phyloP scores from a whole-genome alignment of 2,113 vertebrate genomes.

The Crocuta crocuta region DNA sequence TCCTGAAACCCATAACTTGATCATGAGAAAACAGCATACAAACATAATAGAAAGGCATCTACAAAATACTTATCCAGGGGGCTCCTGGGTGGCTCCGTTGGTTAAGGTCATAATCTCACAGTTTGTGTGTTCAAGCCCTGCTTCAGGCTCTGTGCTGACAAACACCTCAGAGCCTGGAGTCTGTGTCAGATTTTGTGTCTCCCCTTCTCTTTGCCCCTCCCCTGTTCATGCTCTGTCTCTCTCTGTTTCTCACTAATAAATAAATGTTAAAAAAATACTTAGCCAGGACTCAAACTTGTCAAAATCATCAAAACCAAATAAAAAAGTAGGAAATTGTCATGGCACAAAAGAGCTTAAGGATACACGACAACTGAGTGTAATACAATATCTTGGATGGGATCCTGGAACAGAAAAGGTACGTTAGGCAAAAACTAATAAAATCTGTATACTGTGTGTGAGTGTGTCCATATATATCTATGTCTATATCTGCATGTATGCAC shows the following conservation, averaged over 20 bases:
- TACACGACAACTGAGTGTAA: not conserved
- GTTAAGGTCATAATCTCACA: no score
- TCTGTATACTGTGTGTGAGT: not conserved
- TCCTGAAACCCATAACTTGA: not conserved
- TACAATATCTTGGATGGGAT: not conserved
- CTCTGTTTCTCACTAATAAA: no score
- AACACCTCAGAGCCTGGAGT: no score
- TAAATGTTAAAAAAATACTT: not conserved
- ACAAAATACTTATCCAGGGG: not conserved
- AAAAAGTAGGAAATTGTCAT: not conserved
- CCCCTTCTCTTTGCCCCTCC: no score
- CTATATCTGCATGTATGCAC: not conserved
- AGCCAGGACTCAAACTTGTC: not conserved
- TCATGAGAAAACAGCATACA: not conserved
- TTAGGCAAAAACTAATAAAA: not conserved
- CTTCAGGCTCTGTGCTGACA: no score
- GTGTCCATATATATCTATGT: not conserved
- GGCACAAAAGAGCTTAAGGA: not conserved
- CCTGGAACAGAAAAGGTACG: not conserved
- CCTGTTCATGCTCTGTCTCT: no score
- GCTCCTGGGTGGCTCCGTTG: no score
- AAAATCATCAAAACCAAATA: not conserved
- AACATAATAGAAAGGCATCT: not conserved
- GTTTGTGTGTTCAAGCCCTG: no score
- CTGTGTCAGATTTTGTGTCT: no score